These are phyloP conservation scores for Drosophila ogumai DNA, from an alignment of 1,140 invertebrate genomes.

Conservation along the genomic window DNA sequence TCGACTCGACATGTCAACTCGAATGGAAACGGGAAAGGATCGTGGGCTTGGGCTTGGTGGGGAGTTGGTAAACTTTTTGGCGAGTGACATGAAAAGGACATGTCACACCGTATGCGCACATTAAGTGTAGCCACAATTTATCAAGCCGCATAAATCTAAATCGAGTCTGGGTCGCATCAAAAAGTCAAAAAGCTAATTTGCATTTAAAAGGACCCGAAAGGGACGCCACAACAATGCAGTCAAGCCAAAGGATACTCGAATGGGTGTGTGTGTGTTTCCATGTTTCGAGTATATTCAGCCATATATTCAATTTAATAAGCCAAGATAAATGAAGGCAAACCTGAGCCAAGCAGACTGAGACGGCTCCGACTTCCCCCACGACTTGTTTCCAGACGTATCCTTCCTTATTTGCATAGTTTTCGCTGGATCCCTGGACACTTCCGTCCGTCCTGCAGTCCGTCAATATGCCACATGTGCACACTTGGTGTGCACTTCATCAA, in stretches of 20 bases:
- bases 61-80: constrained; percentile 65
- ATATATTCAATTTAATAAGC: constrained; percentile 83
- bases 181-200: constrained; percentile 83
- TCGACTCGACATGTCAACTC: constrained; percentile 82
- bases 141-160: constrained; percentile 82
- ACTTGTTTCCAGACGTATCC: constrained; percentile 33
- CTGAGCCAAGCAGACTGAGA: constrained; percentile 22
- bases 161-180: constrained; percentile 77
- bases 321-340: constrained; percentile 72
- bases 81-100: constrained; percentile 82
- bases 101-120: constrained; percentile 82
- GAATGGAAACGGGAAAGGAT: constrained; percentile 58
- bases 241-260: constrained; percentile 41
- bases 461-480: constrained; percentile 65
- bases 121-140: constrained; percentile 83
- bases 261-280: neutral
- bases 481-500: constrained; percentile 75
- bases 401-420: constrained; percentile 78
- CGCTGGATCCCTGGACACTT: constrained; percentile 60
- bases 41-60: neutral
- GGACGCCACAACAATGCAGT: constrained; percentile 61
- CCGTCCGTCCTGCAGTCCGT: constrained; percentile 32
- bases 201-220: constrained; percentile 76
- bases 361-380: constrained; percentile 1
- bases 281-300: constrained; percentile 52